Base-by-base conservation (phyloP, 1,140 invertebrate genomes). In the Steinernema khuongi region DNA sequence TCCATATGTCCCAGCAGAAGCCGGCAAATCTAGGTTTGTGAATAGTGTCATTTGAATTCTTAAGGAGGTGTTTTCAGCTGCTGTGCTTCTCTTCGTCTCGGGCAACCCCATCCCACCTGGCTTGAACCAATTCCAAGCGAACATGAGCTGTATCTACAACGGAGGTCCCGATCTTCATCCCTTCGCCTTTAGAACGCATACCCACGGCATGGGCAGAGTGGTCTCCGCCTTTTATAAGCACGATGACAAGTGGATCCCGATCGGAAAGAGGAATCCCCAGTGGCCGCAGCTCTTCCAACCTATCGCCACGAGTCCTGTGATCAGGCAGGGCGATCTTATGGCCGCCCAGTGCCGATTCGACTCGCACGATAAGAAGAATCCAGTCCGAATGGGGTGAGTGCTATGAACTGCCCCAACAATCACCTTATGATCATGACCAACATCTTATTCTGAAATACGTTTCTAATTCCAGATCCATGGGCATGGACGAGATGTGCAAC, bases 191-290 rank as follows among this genome's bases (percentile, higher is more conserved):
- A 81, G 85, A 19, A 82, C 82, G 2, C 85, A 85, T 66, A 85
- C 85, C 22, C 85, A 85, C 73, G 74, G 68, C 29, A 84, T 85
- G 79, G 85, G 85, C 28, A 33, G 82, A 67, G 73, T 85, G 11
- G 80, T 86, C 1, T 84, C 78, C 30, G 85, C 80, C 29, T 84
- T 77, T 70, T 85, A 84, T 30, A 81, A 83, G 36, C 74, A 81
- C 14, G 74, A 79, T 43, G 77, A 72, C 31, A 75, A 78, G 29
- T 86, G 85, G 85, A 71, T 74, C 11, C 70, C 79, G 72, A 86
- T 86, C 68, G 85, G 85, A 31, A 85, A 86, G 50, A 73, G 85
- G 31, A 86, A 86, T 77, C 85, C 85, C 1, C 82, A 85, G 43
- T 86, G 85, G 85, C 85, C 85, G 18, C 85, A 81, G 79, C 69